A percentile compares a stretch with the other conserved stretches of the same genome.
Conservation (phyloP, 2,113 vertebrate genomes). For the Psophia crepitans region DNA sequence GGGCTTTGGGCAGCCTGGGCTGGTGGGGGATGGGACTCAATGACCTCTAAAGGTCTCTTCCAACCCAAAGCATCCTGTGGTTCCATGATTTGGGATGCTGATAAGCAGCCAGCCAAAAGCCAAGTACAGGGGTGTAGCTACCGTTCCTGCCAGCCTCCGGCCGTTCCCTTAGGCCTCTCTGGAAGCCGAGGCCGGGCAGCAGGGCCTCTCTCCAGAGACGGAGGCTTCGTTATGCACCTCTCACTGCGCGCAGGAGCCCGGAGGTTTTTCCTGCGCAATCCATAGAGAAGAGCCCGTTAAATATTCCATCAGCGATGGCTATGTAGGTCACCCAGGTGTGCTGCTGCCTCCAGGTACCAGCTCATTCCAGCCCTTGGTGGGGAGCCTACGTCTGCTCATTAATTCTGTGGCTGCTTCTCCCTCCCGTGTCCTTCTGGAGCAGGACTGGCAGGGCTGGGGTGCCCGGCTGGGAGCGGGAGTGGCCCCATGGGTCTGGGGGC, state of each 20-base stretch:
- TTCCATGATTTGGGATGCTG: neutral
- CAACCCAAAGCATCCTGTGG: too few species aligned
- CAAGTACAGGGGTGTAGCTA: neutral
- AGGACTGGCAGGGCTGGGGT: fast-evolving
- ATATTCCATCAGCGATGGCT: neutral
- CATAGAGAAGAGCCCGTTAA: fast-evolving
- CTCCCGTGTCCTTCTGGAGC: neutral
- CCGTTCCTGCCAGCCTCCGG: neutral
- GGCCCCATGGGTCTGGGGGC: fast-evolving
- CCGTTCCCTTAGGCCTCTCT: neutral
- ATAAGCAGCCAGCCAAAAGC: neutral
- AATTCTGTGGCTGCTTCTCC: neutral
- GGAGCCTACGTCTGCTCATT: neutral
- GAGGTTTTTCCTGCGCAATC: neutral
- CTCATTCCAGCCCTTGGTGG: neutral
- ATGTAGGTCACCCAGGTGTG: slow-evolving; percentile 24
- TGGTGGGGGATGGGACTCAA: too few species aligned
- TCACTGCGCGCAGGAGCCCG: fast-evolving
- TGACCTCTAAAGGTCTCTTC: neutral
- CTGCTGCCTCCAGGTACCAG: neutral
- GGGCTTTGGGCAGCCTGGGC: neutral
- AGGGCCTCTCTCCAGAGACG: neutral
- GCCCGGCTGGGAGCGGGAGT: fast-evolving
- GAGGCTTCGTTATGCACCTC: neutral
- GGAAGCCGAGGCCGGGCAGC: neutral